Conservation (phyloP, 1,140 invertebrate genomes). For the Monochamus saltuarius region DNA sequence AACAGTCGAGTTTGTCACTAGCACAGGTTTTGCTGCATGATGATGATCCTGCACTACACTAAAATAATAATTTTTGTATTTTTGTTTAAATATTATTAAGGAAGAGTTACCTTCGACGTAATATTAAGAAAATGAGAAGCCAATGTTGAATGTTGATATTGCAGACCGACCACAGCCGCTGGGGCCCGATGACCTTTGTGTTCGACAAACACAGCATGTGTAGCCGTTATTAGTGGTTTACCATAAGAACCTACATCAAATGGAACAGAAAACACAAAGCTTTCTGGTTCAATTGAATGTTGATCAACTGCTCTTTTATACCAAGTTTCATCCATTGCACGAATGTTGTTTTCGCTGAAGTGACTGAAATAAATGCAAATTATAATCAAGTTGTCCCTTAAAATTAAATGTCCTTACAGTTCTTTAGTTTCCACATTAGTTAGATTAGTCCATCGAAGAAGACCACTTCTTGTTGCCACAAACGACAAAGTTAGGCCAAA, state of each 20-base stretch:
- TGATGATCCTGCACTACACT: conserved; percentile 59
- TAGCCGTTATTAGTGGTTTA: conserved; percentile 79
- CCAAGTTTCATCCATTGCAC: conserved; percentile 88
- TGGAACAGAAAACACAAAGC: conserved; percentile 90
- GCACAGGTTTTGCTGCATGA: conserved; percentile 81
- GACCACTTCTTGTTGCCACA: conserved; percentile 85
- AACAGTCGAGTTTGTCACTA: conserved; percentile 85
- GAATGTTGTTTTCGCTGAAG: conserved; percentile 77
- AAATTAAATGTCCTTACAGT: conserved; percentile 56
- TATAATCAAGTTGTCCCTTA: too few species aligned
- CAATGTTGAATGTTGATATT: conserved; percentile 78
- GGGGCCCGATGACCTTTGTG: conserved; percentile 80
- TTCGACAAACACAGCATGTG: conserved; percentile 87
- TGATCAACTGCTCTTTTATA: conserved; percentile 92
- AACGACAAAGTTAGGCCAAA: conserved; percentile 82
- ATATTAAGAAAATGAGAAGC: conserved; percentile 83
- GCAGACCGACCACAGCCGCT: conserved; percentile 86
- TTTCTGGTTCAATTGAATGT: conserved; percentile 79
- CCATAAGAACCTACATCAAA: conserved; percentile 70
- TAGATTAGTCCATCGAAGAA: conserved; percentile 74
- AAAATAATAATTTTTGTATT: too few species aligned
- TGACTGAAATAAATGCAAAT: conserved; percentile 59
- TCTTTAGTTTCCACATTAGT: conserved; percentile 60
- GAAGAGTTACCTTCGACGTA: conserved; percentile 72
- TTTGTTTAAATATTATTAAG: not conserved